Base-by-base conservation (phyloP, 2,797 vertebrate genomes). In the Rhinichthys osculus region DNA sequence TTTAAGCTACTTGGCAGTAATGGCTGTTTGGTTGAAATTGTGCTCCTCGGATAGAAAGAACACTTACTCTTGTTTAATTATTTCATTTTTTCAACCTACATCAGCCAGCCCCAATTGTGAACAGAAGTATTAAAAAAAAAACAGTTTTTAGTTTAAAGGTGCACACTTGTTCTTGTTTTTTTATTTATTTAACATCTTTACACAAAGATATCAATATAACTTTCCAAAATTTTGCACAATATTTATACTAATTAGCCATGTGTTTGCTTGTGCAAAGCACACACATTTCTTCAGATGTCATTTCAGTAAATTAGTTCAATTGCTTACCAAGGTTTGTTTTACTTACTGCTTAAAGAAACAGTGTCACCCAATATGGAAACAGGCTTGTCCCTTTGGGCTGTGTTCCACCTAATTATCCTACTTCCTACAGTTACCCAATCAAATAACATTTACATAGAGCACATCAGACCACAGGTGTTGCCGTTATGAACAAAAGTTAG, bases 291-390 rank as follows among this genome's bases (percentile, higher is more conserved):
- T 73, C 27, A 83, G 50, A 81, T 35, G 4, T 66, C 59, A n/a
- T 73, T 83, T 77, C 16, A 7, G 6, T 66, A 81, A 88, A 88
- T 86, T 16, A 81, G 77, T 85, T 85, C 0, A 74, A 64, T 88
- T 78, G 50, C 66, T 85, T 87, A 77, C 76, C 35, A 44, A 35
- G 52, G 38, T 82, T 83, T 81, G 19, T 86, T 85, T 87, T 42
- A 83, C 76, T 81, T 66, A 7, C 54, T 77, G 80, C 35, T 79
- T 78, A 82, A 87, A 69, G 84, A 88, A 87, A 89, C 27, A 1
- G 50, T 85, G 83, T 87, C 89, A 78, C 42, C 80, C 42, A 72
- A 38, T 67, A 72, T 87, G 50, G 71, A 87, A 88, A 85, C 71
- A 84, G 72, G 38, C 50, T 73, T 78, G 35, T 87, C 79, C 80